Conservation (phyloP, 1,140 invertebrate species). For the Kradibia gibbosae region DNA sequence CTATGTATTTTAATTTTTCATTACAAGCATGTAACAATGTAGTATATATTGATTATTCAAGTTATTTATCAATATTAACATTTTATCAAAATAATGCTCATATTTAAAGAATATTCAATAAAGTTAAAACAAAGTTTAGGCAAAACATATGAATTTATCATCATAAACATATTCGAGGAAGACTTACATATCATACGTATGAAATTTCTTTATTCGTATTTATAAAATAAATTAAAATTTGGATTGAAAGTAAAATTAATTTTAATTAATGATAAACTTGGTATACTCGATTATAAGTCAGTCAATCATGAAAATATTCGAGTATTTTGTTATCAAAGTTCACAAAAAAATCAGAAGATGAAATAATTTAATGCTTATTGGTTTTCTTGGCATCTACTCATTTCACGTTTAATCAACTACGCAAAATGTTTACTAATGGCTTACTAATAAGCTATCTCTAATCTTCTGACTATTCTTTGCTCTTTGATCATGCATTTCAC, state of each 20-base stretch:
- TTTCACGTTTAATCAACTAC: slow-evolving; percentile 60
- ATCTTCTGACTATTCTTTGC: not conserved
- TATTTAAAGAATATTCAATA: not conserved
- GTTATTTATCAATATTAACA: too few species aligned
- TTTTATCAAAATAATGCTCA: too few species aligned
- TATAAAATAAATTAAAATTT: too few species aligned
- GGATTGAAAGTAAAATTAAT: slow-evolving; percentile 45
- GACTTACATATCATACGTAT: too few species aligned
- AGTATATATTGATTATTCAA: too few species aligned
- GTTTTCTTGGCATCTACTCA: slow-evolving; percentile 51
- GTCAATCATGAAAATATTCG: not conserved
- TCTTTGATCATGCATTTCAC: not conserved
- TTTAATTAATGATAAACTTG: slow-evolving; percentile 47
- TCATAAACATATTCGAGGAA: not conserved
- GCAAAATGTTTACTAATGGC: slow-evolving; percentile 56
- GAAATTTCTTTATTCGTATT: too few species aligned
- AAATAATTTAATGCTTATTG: slow-evolving; percentile 60
- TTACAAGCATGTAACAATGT: too few species aligned
- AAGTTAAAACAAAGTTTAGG: not conserved
- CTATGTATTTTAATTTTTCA: too few species aligned
- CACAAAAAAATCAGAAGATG: slow-evolving; percentile 57
- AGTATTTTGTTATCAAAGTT: not conserved
- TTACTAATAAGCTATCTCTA: slow-evolving; percentile 4
- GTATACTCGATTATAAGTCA: slow-evolving; percentile 39
- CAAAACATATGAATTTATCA: not conserved